Evolutionary conservation across 1,140 invertebrate genomes (phyloP), one percentile per base, ranked within the genome.

Genomic region (Plutomurus gul): DNA sequence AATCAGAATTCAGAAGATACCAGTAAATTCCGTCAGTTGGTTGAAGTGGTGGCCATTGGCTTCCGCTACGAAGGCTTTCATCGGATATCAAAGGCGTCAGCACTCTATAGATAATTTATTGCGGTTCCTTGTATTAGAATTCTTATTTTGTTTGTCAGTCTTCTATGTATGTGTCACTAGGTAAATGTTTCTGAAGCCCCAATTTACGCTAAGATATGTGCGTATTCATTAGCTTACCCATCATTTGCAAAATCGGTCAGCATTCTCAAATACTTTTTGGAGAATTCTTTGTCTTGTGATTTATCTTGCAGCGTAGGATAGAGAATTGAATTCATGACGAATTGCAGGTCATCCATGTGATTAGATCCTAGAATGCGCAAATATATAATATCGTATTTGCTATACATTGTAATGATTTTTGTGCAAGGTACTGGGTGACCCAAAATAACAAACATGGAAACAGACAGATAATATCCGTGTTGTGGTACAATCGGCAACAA

Each of bases 261-360:
- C 49, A 76, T 70, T 39, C 49, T 20, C 1, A 79, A 3, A 49
- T 75, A 79, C 10, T 40, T 27, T 39, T 70, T 37, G 10, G 47
- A 37, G 39, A 79, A 79, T 33, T 6, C 10, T 71, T 75, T 75
- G 20, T 79, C 78, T 49, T 30, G 18, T 33, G 47, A 11, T 0
- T 39, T 51, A 5, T 40, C 30, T 47, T 40, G 39, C 13, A 79
- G 25, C 1, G 18, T 11, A n/a, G 72, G 73, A 46, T 40, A 79
- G 8, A 79, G 25, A 40, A 40, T 43, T 36, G 72, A 70, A 25
- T 43, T 49, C 36, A 79, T 75, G 16, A 75, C 20, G 20, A 70
- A 79, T 75, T 79, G 78, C 1, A 76, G 22, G 20, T 79, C 78
- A n/a, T 79, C 78, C 74, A 79, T 75, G 22, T 79, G 78, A 39